Conservation (phyloP, 2,888 invertebrate species). For the Apodemia mormo region DNA sequence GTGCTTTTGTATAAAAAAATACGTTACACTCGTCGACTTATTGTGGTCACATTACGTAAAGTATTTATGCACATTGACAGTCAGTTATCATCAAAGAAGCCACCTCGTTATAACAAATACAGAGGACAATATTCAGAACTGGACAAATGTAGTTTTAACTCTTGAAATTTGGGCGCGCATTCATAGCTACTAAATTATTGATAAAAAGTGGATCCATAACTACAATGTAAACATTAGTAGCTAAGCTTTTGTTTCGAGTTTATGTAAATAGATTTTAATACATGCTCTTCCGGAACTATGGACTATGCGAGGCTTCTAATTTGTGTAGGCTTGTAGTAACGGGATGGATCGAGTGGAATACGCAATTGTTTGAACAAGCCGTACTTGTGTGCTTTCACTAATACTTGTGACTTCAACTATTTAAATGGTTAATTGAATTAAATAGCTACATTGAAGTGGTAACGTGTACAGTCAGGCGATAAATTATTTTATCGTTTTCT, state of each 20-base stretch:
- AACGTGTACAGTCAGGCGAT: not conserved
- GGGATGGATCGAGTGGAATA: constrained; percentile 64
- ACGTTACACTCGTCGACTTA: too few relatives aligned
- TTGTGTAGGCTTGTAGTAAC: constrained; percentile 61
- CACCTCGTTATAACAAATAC: too few relatives aligned
- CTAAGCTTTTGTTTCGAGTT: constrained; percentile 59
- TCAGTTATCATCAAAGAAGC: too few relatives aligned
- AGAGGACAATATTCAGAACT: too few relatives aligned
- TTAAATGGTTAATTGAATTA: constrained; percentile 59
- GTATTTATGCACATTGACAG: too few relatives aligned
- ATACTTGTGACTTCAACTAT: constrained; percentile 46
- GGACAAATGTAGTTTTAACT: too few relatives aligned
- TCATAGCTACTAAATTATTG: too few relatives aligned
- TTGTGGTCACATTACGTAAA: too few relatives aligned
- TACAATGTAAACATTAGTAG: constrained; percentile 15
- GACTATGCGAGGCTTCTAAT: constrained; percentile 45
- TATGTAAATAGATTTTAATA: constrained; percentile 60
- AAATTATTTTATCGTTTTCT: not conserved
- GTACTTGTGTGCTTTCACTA: constrained; percentile 44
- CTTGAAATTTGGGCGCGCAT: too few relatives aligned
- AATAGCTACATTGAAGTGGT: constrained; percentile 39
- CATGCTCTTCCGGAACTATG: constrained; percentile 39
- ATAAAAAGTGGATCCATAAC: too few relatives aligned
- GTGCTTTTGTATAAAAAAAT: too few relatives aligned
- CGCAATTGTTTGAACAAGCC: constrained; percentile 53